Evolutionary conservation across 2,113 vertebrate species (phyloP), one percentile per base, ranked within the genome.

Genomic region (Sander lucioperca): DNA sequence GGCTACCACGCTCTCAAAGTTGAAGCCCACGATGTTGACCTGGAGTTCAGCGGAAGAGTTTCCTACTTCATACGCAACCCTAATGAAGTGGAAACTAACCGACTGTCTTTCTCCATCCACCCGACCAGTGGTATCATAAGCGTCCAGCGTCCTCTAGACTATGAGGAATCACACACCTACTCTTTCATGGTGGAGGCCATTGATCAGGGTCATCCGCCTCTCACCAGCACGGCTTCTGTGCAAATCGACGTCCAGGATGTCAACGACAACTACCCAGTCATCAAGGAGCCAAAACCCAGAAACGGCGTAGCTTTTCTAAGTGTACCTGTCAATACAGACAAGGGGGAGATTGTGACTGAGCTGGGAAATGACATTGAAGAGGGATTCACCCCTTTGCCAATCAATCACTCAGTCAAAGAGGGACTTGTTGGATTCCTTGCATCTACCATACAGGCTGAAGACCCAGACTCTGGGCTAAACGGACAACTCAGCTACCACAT

Each of bases 191-290:
- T 99, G 78, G 94, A 95, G 0, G 98, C 97, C 0, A 90, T 96
- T 36, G 98, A 99, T 43, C 91, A 95, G 12, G 98, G 98, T 1
- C 92, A 96, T 6, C 98, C 97, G 0, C 94, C 74, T 27, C 94
- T 98, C 67, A 92, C 93, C 0, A 95, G 96, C 71, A 97, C 94
- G 0, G 85, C 95, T 77, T 96, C 95, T 0, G 88, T 99, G 51
- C 82, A 94, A 50, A 91, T 99, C 43, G 85, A 88, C 33, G 79
- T 99, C 33, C 94, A 96, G 0, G 98, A 99, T 74, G 87, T 43
- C 64, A 99, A 99, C 0, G 98, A 99, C 89, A 99, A 99, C 0
- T 79, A 89, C 1, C 98, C 98, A 0, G 1, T 96, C 48, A 94
- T 99, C 82, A 94, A 88, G 0, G 81, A 90, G 1, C 97, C 98